phyloP scores from a whole-genome alignment of 1,140 invertebrate genomes.

The Apis dorsata region DNA sequence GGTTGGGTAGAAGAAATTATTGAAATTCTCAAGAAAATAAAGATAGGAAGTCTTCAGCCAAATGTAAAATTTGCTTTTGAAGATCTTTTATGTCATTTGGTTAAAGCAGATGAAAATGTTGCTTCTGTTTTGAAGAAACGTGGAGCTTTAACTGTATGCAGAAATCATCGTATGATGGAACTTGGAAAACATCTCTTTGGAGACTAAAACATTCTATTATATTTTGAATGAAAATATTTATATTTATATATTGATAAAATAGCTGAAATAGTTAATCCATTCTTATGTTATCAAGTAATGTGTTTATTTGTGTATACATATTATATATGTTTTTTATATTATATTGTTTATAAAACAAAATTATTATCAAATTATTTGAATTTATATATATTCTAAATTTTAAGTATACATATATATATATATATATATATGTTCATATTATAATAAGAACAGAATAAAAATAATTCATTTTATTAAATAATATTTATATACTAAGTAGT shows the following conservation, averaged over 20 bases:
- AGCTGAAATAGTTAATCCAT: neutral
- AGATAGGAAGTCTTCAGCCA: slow-evolving; percentile 88
- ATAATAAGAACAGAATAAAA: no score
- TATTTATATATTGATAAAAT: slow-evolving; percentile 4
- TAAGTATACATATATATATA: neutral
- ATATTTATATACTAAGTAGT: neutral
- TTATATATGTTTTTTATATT: neutral
- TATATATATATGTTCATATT: neutral
- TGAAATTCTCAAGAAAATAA: slow-evolving; percentile 89
- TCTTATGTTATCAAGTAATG: slow-evolving; percentile 6
- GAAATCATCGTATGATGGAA: slow-evolving; percentile 93
- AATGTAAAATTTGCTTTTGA: slow-evolving; percentile 94
- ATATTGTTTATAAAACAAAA: neutral
- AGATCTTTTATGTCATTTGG: slow-evolving; percentile 91
- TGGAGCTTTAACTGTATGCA: slow-evolving; percentile 89
- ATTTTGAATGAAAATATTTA: neutral
- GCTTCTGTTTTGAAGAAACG: slow-evolving; percentile 89
- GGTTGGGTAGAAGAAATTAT: slow-evolving; percentile 95
- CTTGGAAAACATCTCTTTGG: slow-evolving; percentile 91
- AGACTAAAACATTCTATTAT: slow-evolving; percentile 81
- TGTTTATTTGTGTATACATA: neutral
- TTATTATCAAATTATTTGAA: neutral
- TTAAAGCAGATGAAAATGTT: slow-evolving; percentile 89
- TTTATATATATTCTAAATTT: neutral
- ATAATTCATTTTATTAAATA: neutral